phyloP scores from a whole-genome alignment of 1,140 invertebrate species.

The Agrypnia vestita region DNA sequence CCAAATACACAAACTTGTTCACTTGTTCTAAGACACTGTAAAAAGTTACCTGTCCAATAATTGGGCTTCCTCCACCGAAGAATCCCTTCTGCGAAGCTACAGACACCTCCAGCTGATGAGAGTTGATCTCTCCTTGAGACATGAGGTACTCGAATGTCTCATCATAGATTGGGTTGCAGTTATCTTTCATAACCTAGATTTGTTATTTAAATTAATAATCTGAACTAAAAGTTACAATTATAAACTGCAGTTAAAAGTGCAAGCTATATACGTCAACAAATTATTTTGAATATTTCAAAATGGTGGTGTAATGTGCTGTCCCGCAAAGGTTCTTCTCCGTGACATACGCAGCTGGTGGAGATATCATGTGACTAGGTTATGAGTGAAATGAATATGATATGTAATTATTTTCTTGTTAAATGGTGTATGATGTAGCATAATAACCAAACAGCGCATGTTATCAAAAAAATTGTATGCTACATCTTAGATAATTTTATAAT shows the following conservation, averaged over 20 bases:
- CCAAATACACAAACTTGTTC: too few species aligned
- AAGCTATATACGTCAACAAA: too few species aligned
- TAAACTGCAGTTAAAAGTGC: too few species aligned
- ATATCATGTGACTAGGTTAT: not conserved
- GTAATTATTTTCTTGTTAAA: not conserved
- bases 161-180: constrained; percentile 92
- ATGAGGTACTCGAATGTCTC: constrained; percentile 91
- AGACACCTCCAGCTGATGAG: constrained; percentile 83
- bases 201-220: not conserved
- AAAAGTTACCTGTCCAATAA: constrained; percentile 82
- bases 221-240: too few species aligned
- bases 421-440: not conserved
- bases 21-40: not conserved
- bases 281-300: too few species aligned
- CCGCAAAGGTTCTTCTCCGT: too few species aligned
- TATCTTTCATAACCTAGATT: constrained; percentile 85
- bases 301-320: too few species aligned
- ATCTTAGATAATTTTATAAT: too few species aligned
- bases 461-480: too few species aligned
- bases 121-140: constrained; percentile 82
- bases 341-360: too few species aligned
- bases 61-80: constrained; percentile 82
- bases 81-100: constrained; percentile 89
- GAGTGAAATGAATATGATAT: not conserved
- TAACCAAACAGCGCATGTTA: too few species aligned